Evolutionary conservation across 2,797 vertebrate species (phyloP), one percentile per base, ranked within the genome.

Genomic region (Peromyscus melanophrys): DNA sequence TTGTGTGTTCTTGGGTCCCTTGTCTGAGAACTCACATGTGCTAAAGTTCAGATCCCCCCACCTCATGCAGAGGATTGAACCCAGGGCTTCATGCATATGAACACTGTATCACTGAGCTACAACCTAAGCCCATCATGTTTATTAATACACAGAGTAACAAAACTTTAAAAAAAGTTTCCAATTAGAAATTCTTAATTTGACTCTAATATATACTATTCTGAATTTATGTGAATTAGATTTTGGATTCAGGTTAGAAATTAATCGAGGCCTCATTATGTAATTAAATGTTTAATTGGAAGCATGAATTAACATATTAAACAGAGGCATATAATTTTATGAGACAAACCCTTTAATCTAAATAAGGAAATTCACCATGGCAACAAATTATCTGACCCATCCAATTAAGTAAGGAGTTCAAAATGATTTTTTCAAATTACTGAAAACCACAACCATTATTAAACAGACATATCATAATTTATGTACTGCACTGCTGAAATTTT

Each of bases 271-370:
- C 89, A 96, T 96, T 95, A 90, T 81, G 82, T 92, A 98, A 96
- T 96, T 96, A 96, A 96, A 90, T 84, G 61, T 95, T 95, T 97
- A 96, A 97, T 96, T 93, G 88, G 82, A 85, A 88, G 83, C 40
- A 95, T 93, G 43, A 97, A 98, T 97, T 97, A 97, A 91, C 91
- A 90, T 78, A 95, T 78, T 96, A 92, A 69, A 95, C 49, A 90
- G 71, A 95, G 55, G 89, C 93, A 95, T 93, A 96, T 96, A 96
- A 97, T 96, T 97, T 90, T 94, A 96, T 61, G 94, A 97, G 94
- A 90, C 71, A 92, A 97, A 96, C 65, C 92, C 80, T 92, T 97
- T 95, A 94, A 95, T 94, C 52, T 49, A 80, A 96, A 57, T 88
- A 92, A 96, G 92, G 83, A 97, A 73, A 95, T 76, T 95, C 97